Base-by-base conservation (phyloP, 2,888 invertebrate genomes). In the Parnassius smintheus region DNA sequence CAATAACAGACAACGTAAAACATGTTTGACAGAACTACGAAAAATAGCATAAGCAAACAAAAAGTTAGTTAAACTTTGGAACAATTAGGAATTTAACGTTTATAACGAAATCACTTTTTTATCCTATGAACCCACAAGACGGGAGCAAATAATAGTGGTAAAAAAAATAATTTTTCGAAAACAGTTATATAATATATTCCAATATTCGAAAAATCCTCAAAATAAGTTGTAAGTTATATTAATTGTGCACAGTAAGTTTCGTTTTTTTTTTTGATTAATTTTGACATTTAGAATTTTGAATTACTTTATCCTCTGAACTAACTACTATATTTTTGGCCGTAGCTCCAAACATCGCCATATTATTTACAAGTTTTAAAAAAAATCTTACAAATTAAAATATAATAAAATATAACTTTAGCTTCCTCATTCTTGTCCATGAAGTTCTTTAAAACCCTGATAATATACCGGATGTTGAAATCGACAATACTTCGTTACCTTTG, bases 391-490 rank as follows among this genome's bases (percentile, higher is more conserved):
- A 25, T 13, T 10, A 12, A 44, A 55, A 44, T 44, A 46, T 48
- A 10, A 60, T 4, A 42, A 61, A 50, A 52, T 52, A 51, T 45
- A 45, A 13, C 54, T 41, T 55, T 4, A 25, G 55, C 56, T 50
- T 55, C 61, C 61, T 61, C 61, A 51, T 51, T 2, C 56, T 35
- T 35, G 45, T 49, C 55, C 61, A 35, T 35, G 56, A 50, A 61
- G 56, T 61, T 56, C 45, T 61, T 56, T 49, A 51, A 25, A 42
- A 56, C 61, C 61, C 55, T 61, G 61, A 49, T 53, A 50, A 55
- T 18, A 55, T 56, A 56, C 49, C 22, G 35, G 61, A 61, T 61
- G 55, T 61, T 60, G 35, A 44, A 11, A 54, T 56, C 54, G 59
- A 61, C 56, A 55, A 13, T 42, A 49, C 42, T 49, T 55, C 42